Evolutionary conservation across 2,797 vertebrate genomes (phyloP).

Genomic region (Dermochelys coriacea): DNA sequence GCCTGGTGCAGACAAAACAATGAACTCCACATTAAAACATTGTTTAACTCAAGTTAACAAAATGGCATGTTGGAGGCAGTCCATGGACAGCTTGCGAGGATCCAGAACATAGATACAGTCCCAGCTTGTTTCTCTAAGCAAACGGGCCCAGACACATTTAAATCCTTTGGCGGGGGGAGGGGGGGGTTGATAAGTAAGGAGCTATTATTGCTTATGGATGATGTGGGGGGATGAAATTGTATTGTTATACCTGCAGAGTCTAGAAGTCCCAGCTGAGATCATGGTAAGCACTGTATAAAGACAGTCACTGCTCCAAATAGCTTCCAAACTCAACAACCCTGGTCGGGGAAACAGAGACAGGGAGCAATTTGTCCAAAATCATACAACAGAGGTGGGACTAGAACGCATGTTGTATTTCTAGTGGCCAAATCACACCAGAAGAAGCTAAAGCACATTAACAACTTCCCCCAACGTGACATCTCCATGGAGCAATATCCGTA

Average conservation of each 20-base stretch:
- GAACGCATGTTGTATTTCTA: not conserved
- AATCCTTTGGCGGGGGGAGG: not conserved
- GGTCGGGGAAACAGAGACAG: not conserved
- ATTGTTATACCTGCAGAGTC: not conserved
- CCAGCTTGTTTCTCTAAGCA: conserved; percentile 8
- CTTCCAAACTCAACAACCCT: not conserved
- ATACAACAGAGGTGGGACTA: not conserved
- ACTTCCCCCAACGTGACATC: not conserved
- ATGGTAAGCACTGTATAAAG: not conserved
- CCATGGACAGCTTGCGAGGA: not conserved
- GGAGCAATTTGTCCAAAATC: not conserved
- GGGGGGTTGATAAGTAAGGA: not conserved
- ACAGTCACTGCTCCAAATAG: not conserved
- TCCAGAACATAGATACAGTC: not conserved
- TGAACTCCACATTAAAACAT: not conserved
- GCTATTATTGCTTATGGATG: not conserved
- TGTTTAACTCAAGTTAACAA: not conserved
- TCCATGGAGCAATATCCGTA: not conserved
- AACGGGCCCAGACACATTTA: not conserved
- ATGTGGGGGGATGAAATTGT: no score
- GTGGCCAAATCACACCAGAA: not conserved
- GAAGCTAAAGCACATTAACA: not conserved
- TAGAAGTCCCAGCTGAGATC: not conserved
- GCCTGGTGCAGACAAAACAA: not conserved
- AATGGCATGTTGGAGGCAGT: not conserved